phyloP scores from a whole-genome alignment of 2,888 invertebrate species.

The Ellobium chinense region DNA sequence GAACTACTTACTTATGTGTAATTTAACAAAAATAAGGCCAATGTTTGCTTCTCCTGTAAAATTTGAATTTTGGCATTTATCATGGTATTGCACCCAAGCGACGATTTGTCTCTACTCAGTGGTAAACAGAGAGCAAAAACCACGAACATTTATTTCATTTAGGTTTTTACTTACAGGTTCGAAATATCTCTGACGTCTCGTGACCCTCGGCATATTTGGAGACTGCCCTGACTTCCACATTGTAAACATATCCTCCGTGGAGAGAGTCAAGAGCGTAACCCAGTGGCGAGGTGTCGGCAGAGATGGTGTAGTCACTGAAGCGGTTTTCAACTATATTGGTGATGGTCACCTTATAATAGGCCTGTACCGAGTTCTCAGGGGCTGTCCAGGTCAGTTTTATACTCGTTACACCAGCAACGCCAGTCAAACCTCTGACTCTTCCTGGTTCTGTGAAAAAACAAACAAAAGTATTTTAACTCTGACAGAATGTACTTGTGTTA shows the following conservation, averaged over 20 bases:
- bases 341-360: conserved; percentile 16
- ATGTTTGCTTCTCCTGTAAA: no score
- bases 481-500: no score
- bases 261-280: conserved; percentile 49
- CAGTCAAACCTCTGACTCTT: conserved; percentile 21
- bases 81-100: no score
- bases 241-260: conserved; percentile 56
- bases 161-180: conserved; percentile 59
- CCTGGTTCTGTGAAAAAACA: conserved; percentile 43
- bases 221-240: conserved; percentile 54
- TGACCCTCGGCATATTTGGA: conserved; percentile 60
- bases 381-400: conserved; percentile 44
- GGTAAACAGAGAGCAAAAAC: background rate
- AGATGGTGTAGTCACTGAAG: background rate
- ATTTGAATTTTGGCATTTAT: no score
- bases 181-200: conserved; percentile 46
- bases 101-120: no score
- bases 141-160: no score
- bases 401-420: conserved; percentile 23
- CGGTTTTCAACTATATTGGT: conserved; percentile 12
- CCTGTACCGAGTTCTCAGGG: conserved; percentile 21
- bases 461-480: no score
- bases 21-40: no score
- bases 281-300: background rate
- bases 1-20: no score